A percentile compares a stretch with the other conserved stretches of the same genome.
phyloP scores from a whole-genome alignment of 2,888 invertebrate species.

The Drosophila parthenogenetica region DNA sequence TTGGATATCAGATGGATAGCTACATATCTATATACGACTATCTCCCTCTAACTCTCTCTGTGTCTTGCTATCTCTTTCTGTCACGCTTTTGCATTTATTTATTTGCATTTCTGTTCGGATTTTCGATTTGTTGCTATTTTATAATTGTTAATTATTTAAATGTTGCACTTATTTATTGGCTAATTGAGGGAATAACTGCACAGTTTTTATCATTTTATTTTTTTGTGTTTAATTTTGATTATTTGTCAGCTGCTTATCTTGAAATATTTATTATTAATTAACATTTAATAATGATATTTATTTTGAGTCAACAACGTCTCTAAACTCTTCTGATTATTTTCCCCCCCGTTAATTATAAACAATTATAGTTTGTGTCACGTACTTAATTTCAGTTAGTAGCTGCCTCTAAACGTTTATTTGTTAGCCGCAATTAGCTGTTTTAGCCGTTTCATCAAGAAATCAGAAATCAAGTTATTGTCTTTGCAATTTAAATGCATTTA shows the following conservation, averaged over 20 bases:
- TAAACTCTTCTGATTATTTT: not conserved
- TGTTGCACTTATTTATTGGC: constrained; percentile 42
- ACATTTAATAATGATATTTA: constrained; percentile 17
- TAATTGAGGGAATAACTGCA: constrained; percentile 37
- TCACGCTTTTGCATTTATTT: constrained; percentile 48
- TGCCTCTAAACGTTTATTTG: constrained; percentile 67
- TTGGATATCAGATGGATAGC: constrained; percentile 23
- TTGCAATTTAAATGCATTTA: constrained; percentile 70
- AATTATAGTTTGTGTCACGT: constrained; percentile 80
- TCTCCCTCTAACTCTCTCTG: not conserved
- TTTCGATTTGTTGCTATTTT: constrained; percentile 42
- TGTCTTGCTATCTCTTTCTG: constrained; percentile 28
- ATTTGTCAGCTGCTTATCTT: constrained; percentile 28
- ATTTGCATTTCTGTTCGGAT: constrained; percentile 27
- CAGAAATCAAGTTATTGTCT: constrained; percentile 28
- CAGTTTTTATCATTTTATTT: constrained; percentile 1
- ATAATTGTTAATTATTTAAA: constrained; percentile 63
- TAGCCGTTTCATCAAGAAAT: constrained; percentile 68
- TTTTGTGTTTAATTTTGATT: constrained; percentile 30
- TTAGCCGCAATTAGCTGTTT: constrained; percentile 72
- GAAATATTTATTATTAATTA: constrained; percentile 17
- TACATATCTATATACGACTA: not conserved
- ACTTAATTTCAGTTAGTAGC: constrained; percentile 77
- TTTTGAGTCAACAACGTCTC: constrained; percentile 1
- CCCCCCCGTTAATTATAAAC: constrained; percentile 31